Percentiles rank a stretch among this genome's conserved stretches.
Evolutionary conservation across 2,797 vertebrate species (phyloP).

Genomic region (Heliangelus exortis): DNA sequence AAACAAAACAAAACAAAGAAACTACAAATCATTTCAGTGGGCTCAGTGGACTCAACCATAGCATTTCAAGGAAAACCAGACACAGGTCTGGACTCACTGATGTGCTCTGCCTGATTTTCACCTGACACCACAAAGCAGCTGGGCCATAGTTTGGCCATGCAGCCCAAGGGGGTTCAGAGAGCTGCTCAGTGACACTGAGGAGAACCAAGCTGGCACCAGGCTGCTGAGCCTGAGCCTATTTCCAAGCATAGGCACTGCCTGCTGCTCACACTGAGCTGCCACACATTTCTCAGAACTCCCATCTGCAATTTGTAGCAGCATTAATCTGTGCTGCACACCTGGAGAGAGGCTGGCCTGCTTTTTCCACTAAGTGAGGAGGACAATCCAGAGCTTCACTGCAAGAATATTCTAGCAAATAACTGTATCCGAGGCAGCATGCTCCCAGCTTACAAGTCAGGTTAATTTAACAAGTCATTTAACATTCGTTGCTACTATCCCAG

Average conservation of each 20-base stretch:
- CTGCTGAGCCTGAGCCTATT: background rate
- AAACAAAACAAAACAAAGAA: background rate
- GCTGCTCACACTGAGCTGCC: background rate
- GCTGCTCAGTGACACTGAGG: background rate
- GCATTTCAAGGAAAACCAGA: background rate
- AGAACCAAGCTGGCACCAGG: background rate
- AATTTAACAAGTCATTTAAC: background rate
- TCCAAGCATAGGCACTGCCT: fast-evolving
- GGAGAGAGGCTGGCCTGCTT: background rate
- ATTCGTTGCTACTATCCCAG: background rate
- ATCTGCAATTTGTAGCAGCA: background rate
- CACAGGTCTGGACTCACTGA: fast-evolving
- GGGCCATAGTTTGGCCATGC: background rate
- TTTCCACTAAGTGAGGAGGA: background rate
- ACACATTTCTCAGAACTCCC: background rate
- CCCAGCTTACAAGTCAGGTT: background rate
- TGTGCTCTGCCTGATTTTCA: background rate
- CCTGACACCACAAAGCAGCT: background rate
- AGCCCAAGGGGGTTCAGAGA: background rate
- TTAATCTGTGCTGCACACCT: background rate
- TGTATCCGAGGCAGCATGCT: background rate
- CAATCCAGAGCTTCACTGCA: background rate
- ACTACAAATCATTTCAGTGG: background rate
- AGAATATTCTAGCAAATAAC: background rate
- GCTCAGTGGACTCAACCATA: background rate